Base-by-base conservation (phyloP, 2,797 vertebrate genomes). In the Poeciliopsis presidionis region DNA sequence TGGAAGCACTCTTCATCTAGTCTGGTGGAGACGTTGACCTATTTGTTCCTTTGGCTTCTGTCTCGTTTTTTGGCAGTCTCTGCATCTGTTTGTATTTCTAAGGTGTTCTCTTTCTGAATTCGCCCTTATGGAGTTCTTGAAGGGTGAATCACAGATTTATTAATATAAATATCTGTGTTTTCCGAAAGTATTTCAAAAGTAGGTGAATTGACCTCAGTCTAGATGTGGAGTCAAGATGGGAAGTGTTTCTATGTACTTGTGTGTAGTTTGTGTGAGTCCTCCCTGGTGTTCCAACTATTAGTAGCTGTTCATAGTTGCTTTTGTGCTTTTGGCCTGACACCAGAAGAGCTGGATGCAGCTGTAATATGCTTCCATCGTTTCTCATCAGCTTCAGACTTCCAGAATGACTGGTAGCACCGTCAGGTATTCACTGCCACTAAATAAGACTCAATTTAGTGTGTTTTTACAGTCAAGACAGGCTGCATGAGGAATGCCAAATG, bases 391-490 rank as follows among this genome's bases (percentile, higher is more conserved):
- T 80, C 76, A 74, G 76, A 84, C 74, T 14, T 70, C 41, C 41
- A 45, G 41, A 45, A 28, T 39, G 25, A 70, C 67, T 45, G 67
- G 25, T 45, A 45, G 12, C 67, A 45, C 25, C 0, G 12, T 45
- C 41, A 70, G 67, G n/a, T 70, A 43, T 70, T 70, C 76, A 57
- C 75, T 51, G 71, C 79, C 76, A 80, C 87, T 85, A 88, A 92
- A 81, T 74, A 80, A 85, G 79, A 84, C 76, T 81, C 81, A 79
- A 82, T 87, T 82, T 86, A 84, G 75, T 71, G 78, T 78, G 77
- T 70, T 86, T 90, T 89, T 86, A 84, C 51, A 80, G 73, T 45
- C 83, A 67, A 83, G 77, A 74, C 78, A 61, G 13, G 61, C 61
- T 55, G 41, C 63, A 71, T 72, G 51, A 86, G 75, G 43, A 85